Conservation (phyloP, 2,888 invertebrate genomes). For the Aradus depressus region DNA sequence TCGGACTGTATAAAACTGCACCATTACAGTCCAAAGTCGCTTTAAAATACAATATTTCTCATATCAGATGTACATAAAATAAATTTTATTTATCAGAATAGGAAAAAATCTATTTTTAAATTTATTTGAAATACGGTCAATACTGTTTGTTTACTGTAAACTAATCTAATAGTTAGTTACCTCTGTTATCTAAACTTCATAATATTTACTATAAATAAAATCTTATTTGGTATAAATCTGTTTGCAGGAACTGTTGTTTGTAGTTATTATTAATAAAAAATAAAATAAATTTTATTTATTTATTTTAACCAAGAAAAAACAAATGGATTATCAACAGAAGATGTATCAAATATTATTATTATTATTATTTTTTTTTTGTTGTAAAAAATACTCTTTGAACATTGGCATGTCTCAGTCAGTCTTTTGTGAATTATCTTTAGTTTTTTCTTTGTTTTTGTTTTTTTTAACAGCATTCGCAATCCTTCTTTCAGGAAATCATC, state of each 20-base stretch:
- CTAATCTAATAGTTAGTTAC: slow-evolving; percentile 23
- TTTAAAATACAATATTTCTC: slow-evolving; percentile 10
- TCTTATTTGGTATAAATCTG: slow-evolving; percentile 28
- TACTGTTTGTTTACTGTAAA: slow-evolving; percentile 31
- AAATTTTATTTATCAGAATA: slow-evolving; percentile 1
- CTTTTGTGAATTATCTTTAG: slow-evolving; percentile 27
- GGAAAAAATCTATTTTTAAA: slow-evolving; percentile 3
- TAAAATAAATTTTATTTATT: slow-evolving; percentile 21
- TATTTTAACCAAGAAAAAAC: slow-evolving; percentile 10
- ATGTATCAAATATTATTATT: slow-evolving; percentile 28
- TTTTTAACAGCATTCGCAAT: no score
- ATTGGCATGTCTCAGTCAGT: slow-evolving; percentile 32
- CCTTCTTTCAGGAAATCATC: no score
- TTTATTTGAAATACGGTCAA: slow-evolving; percentile 24
- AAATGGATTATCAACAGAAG: slow-evolving; percentile 17
- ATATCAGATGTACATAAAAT: slow-evolving; percentile 12
- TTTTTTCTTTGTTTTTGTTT: no score
- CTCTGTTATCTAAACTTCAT: slow-evolving; percentile 21
- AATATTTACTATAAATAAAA: slow-evolving; percentile 23
- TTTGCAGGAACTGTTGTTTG: slow-evolving; percentile 31
- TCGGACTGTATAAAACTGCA: slow-evolving; percentile 12
- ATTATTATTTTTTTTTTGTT: no score
- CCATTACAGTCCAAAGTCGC: slow-evolving; percentile 15
- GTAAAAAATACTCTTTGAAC: slow-evolving; percentile 30
- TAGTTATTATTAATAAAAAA: slow-evolving; percentile 26